phyloP scores from a whole-genome alignment of 1,140 invertebrate species.

The Coenobita brevimanus region DNA sequence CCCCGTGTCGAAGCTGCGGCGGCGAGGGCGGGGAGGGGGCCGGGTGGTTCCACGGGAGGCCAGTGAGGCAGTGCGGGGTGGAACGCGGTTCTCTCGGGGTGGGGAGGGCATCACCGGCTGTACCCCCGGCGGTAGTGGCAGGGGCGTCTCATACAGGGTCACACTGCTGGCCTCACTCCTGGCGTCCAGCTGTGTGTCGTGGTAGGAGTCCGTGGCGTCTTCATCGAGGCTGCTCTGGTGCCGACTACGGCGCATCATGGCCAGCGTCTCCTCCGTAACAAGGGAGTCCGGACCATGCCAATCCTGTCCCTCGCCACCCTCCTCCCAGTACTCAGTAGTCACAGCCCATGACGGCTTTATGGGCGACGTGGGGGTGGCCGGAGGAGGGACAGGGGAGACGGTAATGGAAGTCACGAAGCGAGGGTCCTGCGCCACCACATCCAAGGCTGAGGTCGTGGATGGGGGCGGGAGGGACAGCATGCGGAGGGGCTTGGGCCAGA shows the following conservation, averaged over 20 bases:
- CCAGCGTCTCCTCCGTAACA: conserved; percentile 58
- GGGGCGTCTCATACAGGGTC: neutral
- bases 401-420: conserved; percentile 54
- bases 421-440: conserved; percentile 38
- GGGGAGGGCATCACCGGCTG: conserved; percentile 29
- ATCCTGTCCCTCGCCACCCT: neutral
- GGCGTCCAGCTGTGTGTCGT: no score
- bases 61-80: conserved; percentile 38
- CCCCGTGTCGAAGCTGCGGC: conserved; percentile 22
- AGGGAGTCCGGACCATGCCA: conserved; percentile 40
- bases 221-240: conserved; percentile 3
- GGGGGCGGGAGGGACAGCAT: neutral
- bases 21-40: conserved; percentile 29
- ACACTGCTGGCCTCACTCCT: neutral
- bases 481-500: conserved; percentile 40
- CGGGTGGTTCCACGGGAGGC: conserved; percentile 29
- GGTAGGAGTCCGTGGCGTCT: no score
- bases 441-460: neutral
- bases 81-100: conserved; percentile 7
- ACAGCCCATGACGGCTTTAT: neutral
- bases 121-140: neutral
- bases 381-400: conserved; percentile 28
- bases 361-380: neutral
- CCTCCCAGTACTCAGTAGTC: neutral
- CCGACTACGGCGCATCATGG: conserved; percentile 51